Base-by-base conservation (phyloP, 92 coral and sea anemone species). In the Paramuricea clavata region DNA sequence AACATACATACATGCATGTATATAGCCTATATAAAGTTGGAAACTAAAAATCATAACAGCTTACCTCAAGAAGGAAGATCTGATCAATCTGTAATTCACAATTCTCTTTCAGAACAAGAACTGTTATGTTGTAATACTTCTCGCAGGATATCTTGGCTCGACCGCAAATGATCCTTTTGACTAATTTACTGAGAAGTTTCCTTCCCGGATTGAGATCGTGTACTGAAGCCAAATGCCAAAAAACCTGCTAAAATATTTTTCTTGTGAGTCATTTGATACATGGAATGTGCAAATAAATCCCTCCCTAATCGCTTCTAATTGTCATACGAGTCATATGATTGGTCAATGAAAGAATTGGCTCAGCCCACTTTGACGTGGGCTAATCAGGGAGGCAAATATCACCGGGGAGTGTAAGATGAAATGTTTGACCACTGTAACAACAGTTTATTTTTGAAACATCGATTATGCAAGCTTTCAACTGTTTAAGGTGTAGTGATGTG, bases 311-410 rank as follows among this genome's bases (percentile, higher is more conserved):
- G 76, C 22, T 19, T 31, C 1, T 5, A 69, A 19, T 26, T 31
- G 43, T 34, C 25, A 10, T 2, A 11, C 43, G 39, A 17, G 49
- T 19, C 78, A 13, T n/a, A 10, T 72, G 78, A 72, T 72, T 72
- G 78, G 78, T 39, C 54, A 2, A 69, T 19, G 7, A 28, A 23
- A 69, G 23, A 28, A 69, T 39, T 21, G 44, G 15, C 2, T 33
- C 75, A 22, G 27, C 75, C 78, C 78, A 30, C 76, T 30, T 69
- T 69, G 76, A 69, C 78, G 28, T 39, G 32, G 21, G 59, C 59
- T 50, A 50, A 50, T 50, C 27, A 72, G 27, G 54, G 22, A 6
- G 49, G 44, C 56, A 72, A 72, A 72, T n/a, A 72, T 36, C 43
- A 7, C 56, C 25, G 32, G 78, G 78, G 78, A 72, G 78, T 44